Evolutionary conservation across 2,888 invertebrate genomes (phyloP).

Genomic region (Tenthredo livida): DNA sequence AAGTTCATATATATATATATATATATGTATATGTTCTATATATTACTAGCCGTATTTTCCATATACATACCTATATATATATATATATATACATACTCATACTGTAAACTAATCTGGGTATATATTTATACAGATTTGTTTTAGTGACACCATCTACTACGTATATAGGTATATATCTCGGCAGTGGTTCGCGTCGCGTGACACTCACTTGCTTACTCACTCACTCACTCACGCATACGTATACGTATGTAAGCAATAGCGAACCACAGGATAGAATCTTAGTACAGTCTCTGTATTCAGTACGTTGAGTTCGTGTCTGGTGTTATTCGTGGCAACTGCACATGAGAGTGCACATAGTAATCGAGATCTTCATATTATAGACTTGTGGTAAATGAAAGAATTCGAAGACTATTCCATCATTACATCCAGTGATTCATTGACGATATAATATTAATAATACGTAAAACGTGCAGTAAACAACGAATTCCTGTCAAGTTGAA

Average conservation of each 20-base stretch:
- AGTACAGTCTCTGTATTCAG: slow-evolving; percentile 66
- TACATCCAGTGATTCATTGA: background rate
- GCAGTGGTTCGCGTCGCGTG: slow-evolving; percentile 33
- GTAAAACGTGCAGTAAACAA: background rate
- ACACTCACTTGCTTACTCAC: slow-evolving; percentile 7
- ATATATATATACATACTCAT: background rate
- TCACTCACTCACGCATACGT: background rate
- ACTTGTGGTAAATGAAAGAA: background rate
- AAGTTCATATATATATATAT: background rate
- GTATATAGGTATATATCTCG: background rate
- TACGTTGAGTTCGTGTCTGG: slow-evolving; percentile 60
- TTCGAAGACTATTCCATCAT: background rate
- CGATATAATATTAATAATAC: background rate
- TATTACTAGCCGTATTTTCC: background rate
- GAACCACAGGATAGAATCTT: slow-evolving; percentile 56
- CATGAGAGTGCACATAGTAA: background rate
- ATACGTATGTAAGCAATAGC: slow-evolving; percentile 41
- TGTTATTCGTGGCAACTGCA: slow-evolving; percentile 39
- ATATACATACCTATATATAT: background rate
- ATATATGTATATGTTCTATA: background rate
- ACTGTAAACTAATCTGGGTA: background rate
- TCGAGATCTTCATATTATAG: background rate
- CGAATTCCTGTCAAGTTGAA: background rate
- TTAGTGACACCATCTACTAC: background rate
- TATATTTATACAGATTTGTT: slow-evolving; percentile 2